These are phyloP conservation scores for Ceuthmochares aereus DNA, from an alignment of 2,113 vertebrate species.

Conservation along the genomic window DNA sequence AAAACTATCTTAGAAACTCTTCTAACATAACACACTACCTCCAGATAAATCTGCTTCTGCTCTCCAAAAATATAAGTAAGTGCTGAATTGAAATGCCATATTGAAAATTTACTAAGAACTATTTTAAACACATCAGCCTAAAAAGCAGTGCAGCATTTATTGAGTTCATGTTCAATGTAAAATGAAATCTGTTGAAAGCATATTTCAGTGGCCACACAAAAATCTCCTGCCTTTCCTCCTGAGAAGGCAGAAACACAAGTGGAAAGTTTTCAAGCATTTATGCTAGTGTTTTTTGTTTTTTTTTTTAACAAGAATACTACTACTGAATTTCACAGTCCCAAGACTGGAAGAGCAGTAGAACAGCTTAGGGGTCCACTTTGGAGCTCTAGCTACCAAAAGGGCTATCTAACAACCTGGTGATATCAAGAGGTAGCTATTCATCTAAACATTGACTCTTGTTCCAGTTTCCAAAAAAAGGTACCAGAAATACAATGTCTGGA, in stretches of 20 bases:
- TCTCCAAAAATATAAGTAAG: neutral
- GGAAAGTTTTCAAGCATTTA: neutral
- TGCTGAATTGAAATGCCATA: neutral
- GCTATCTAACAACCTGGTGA: rapidly evolving
- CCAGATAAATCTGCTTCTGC: slow-evolving; percentile 28
- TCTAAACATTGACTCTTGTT: neutral
- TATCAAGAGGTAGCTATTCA: neutral
- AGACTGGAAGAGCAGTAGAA: neutral
- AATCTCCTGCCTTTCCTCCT: neutral
- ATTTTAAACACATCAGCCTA: neutral
- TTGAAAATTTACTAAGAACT: slow-evolving; percentile 6
- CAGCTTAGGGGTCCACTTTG: neutral
- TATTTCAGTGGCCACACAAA: neutral
- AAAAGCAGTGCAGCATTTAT: neutral
- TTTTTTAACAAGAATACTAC: neutral
- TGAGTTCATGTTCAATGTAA: neutral
- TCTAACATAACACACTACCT: neutral
- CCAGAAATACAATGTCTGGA: neutral
- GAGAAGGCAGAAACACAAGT: neutral
- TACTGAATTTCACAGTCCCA: neutral
- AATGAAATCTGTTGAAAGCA: neutral
- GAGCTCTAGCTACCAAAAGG: neutral
- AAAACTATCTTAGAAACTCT: slow-evolving; percentile 6
- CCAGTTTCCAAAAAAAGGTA: neutral
- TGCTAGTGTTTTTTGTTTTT: rapidly evolving